phyloP scores from a whole-genome alignment of 2,888 invertebrate genomes.

The Yponomeuta plumbellus region DNA sequence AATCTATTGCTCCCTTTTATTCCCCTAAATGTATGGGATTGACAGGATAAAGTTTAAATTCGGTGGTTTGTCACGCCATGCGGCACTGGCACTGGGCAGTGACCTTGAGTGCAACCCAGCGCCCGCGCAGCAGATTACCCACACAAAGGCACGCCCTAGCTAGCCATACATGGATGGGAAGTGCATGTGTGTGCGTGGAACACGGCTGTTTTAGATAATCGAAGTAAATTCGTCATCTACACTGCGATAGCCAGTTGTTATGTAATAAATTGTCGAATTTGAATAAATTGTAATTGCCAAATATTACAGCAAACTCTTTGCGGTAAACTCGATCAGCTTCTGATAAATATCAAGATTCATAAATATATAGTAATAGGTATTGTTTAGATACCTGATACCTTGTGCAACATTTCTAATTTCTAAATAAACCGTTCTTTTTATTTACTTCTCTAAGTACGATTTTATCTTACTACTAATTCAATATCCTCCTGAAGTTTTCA shows the following conservation, averaged over 20 bases:
- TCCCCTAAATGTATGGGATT: background rate
- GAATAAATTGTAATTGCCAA: background rate
- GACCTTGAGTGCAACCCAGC: slow-evolving; percentile 50
- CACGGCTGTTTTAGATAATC: slow-evolving; percentile 27
- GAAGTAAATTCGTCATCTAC: background rate
- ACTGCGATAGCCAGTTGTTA: background rate
- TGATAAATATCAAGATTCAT: too few relatives aligned
- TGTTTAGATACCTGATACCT: too few relatives aligned
- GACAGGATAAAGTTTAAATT: background rate
- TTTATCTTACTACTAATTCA: too few relatives aligned
- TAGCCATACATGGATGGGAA: slow-evolving; percentile 14
- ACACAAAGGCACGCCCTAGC: slow-evolving; percentile 31
- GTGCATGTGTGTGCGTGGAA: slow-evolving; percentile 29
- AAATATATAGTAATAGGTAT: too few relatives aligned
- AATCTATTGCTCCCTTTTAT: background rate
- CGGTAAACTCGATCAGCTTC: too few relatives aligned
- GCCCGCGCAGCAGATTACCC: slow-evolving; percentile 57
- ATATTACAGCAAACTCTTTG: background rate
- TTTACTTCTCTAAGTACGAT: too few relatives aligned
- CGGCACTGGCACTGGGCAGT: slow-evolving; percentile 49
- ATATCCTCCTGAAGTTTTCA: background rate
- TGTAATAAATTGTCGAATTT: background rate
- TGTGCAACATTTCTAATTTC: too few relatives aligned
- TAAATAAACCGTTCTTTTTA: too few relatives aligned
- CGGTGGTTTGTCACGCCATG: slow-evolving; percentile 32